phyloP scores from a whole-genome alignment of 2,797 vertebrate genomes.

The Coluber constrictor region DNA sequence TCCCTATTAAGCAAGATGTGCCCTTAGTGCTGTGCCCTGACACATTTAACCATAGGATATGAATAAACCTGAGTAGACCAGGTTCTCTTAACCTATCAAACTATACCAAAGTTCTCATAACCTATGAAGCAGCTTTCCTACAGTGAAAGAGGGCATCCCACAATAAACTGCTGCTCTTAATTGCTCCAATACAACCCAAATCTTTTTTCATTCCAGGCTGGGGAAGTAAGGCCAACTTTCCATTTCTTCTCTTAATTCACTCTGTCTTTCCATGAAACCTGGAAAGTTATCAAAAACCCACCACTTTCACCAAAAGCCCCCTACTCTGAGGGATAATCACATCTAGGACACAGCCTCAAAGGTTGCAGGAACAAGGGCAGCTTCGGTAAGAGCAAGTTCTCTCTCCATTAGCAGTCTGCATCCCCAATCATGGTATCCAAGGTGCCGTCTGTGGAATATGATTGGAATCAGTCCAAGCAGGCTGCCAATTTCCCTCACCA shows the following conservation, averaged over 20 bases:
- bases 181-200: not conserved
- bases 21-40: not conserved
- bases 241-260: not conserved
- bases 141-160: not conserved
- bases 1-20: not conserved
- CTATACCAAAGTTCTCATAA: not conserved
- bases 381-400: not conserved
- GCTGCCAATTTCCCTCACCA: not conserved
- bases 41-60: not conserved
- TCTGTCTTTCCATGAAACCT: not conserved
- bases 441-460: not conserved
- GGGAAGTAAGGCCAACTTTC: not conserved
- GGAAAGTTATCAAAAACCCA: not conserved
- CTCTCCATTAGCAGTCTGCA: not conserved
- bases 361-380: not conserved
- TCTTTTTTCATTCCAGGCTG: not conserved
- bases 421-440: not conserved
- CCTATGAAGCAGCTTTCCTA: not conserved
- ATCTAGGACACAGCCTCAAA: not conserved
- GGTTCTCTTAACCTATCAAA: not conserved
- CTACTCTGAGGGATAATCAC: not conserved
- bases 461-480: not conserved
- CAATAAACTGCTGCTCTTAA: not conserved
- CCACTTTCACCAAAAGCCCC: not conserved
- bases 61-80: not conserved